Evolutionary conservation across 2,888 invertebrate genomes (phyloP), one percentile per base, ranked within the genome.

Genomic region (Bellardia bayeri): DNA sequence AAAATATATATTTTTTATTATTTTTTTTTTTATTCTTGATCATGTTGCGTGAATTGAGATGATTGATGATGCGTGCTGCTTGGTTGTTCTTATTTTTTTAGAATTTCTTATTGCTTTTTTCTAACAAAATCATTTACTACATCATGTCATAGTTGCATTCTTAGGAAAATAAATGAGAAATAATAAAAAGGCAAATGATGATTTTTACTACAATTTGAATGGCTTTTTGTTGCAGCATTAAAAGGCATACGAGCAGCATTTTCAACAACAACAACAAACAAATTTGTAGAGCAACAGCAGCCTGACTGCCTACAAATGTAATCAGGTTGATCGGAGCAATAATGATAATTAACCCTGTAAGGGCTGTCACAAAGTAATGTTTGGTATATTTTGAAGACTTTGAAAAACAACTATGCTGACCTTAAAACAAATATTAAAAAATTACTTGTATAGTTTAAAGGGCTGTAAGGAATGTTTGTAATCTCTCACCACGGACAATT

Each of bases 41-140:
- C 71, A 72, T 83, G 75, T 85, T 86, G 86, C 84, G 81, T 85
- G 85, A 69, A 82, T 81, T 33, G 37, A 74, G 49, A 86, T 89
- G 88, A 89, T 89, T 89, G 84, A 89, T 89, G 88, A 84, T 84
- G 87, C 84, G 49, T 87, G 87, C 66, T 79, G 61, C 45, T 76
- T 84, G 82, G 74, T 82, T 78, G 68, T 66, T 80, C 66, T 56
- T 82, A 63, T 63, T 80, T 68, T 58, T 69, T 76, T 13, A 63
- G 13, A 63, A 49, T 49, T 66, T 33, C 1, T 49, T 49, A 23
- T 63, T 66, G 3, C 30, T 37, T 11, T 64, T 45, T 66, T 66
- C 74, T 83, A 86, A 80, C 75, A 83, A 84, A 87, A 81, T 63
- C 72, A 76, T 84, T 87, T 84, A 84, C 81, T 76, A 76, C 75